phyloP scores from a whole-genome alignment of 2,797 vertebrate genomes.

The Coilia nasus region DNA sequence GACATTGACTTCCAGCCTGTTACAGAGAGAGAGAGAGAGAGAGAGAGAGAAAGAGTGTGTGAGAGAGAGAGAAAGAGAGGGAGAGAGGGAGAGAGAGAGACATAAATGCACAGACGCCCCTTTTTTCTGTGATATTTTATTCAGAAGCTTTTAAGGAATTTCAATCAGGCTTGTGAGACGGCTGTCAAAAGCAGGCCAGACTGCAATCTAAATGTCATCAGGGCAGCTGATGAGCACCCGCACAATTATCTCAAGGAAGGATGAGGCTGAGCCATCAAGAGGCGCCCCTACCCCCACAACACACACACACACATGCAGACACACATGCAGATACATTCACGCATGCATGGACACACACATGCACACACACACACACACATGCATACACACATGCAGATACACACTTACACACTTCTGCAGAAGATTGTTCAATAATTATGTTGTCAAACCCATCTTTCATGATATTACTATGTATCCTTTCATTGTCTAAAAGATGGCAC shows the following conservation, averaged over 20 bases:
- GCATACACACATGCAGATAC: too few species aligned
- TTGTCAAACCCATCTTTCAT: neutral
- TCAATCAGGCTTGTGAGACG: conserved; percentile 15
- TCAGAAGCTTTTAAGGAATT: conserved; percentile 16
- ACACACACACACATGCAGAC: neutral
- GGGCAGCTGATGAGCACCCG: conserved; percentile 32
- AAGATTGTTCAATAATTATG: neutral
- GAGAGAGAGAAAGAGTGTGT: too few species aligned
- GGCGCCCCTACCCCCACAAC: neutral
- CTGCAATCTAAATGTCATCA: conserved; percentile 52
- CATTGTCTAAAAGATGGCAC: neutral
- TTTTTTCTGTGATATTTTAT: conserved; percentile 11
- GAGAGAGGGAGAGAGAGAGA: too few species aligned
- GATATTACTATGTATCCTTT: neutral
- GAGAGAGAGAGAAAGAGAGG: too few species aligned
- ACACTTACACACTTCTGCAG: neutral
- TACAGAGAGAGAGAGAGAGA: neutral
- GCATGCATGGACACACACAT: too few species aligned
- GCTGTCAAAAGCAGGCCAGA: conserved; percentile 36
- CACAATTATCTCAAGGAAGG: conserved; percentile 37
- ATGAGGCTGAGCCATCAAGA: neutral
- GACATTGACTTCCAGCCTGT: neutral
- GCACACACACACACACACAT: too few species aligned
- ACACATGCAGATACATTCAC: too few species aligned
- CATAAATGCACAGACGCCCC: too few species aligned